Evolutionary conservation across 2,113 vertebrate species (phyloP), one percentile per base, ranked within the genome.

Genomic region (Todiramphus chloris): DNA sequence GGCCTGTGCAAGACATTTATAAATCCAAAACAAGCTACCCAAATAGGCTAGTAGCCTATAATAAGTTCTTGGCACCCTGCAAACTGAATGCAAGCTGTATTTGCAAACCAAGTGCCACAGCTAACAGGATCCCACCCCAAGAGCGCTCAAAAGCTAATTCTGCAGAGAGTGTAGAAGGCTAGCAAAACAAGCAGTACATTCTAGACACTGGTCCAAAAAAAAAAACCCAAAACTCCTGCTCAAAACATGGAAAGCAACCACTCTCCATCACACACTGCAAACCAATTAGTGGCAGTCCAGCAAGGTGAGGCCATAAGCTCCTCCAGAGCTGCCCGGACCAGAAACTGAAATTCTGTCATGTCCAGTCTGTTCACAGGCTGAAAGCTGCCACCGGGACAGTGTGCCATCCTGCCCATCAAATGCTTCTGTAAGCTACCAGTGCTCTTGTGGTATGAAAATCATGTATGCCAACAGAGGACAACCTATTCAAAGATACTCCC

Each of bases 401-500:
- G 5, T 30, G 48, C 13, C 64, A 69, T 50, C 16, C 64, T 62
- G 16, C 7, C 51, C n/a, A 58, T n/a, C 35, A 89, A 53, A 77
- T 10, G 7, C 16, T 51, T 28, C 46, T 60, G 24, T 53, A 63
- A 79, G 67, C 13, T 31, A 79, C 12, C 41, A 50, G 31, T 35
- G 64, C 21, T 25, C 17, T 20, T 68, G 37, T n/a, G 20, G 21
- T 24, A 23, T 21, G 30, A 69, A 68, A 79, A 68, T 53, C 0
- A 1, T 7, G 10, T 46, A 25, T 44, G 46, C 13, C 43, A 69
- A 23, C 18, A 80, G 7, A 58, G 50, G 63, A 58, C 16, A 77
- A 20, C 0, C 0, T 58, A 13, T 33, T 74, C 24, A 66, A 24
- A 73, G 35, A 31, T 50, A 33, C 8, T 56, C 9, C 2, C 10